Evolutionary conservation across 2,888 invertebrate species (phyloP).

Genomic region (Microctonus aethiopoides): DNA sequence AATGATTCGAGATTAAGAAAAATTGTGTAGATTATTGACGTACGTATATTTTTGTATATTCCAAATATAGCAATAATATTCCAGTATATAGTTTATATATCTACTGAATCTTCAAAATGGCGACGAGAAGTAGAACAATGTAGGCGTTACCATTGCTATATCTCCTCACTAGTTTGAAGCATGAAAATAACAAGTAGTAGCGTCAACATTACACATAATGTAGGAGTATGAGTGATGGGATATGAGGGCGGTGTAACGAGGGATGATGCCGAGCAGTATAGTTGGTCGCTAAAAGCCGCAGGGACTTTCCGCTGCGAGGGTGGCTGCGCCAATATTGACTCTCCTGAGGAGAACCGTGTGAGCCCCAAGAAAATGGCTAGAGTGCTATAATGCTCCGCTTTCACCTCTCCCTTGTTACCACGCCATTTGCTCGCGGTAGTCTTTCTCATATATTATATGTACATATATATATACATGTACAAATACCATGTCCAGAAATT

Average conservation of each 20-base stretch:
- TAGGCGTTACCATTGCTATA: too few relatives aligned
- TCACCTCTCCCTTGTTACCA: neutral
- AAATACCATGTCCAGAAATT: neutral
- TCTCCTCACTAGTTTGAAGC: too few relatives aligned
- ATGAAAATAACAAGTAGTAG: too few relatives aligned
- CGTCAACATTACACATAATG: neutral
- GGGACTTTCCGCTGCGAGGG: slow-evolving; percentile 49
- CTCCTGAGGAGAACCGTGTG: slow-evolving; percentile 54
- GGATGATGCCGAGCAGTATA: slow-evolving; percentile 41
- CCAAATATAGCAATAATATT: too few relatives aligned
- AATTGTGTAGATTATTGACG: too few relatives aligned
- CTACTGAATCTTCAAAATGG: neutral
- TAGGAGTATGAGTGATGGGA: neutral
- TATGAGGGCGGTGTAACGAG: slow-evolving; percentile 41
- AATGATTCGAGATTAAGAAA: too few relatives aligned
- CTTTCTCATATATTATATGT: neutral
- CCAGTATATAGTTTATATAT: too few relatives aligned
- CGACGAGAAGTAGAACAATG: too few relatives aligned
- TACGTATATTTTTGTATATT: neutral
- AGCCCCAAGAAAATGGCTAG: slow-evolving; percentile 31
- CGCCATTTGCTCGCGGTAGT: neutral
- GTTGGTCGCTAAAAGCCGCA: slow-evolving; percentile 36
- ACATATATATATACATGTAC: too few relatives aligned
- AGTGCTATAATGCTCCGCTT: slow-evolving; percentile 36
- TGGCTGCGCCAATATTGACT: slow-evolving; percentile 66